These are phyloP conservation scores for Ophraella communa DNA, from an alignment of 2,888 invertebrate species.

Conservation along the genomic window DNA sequence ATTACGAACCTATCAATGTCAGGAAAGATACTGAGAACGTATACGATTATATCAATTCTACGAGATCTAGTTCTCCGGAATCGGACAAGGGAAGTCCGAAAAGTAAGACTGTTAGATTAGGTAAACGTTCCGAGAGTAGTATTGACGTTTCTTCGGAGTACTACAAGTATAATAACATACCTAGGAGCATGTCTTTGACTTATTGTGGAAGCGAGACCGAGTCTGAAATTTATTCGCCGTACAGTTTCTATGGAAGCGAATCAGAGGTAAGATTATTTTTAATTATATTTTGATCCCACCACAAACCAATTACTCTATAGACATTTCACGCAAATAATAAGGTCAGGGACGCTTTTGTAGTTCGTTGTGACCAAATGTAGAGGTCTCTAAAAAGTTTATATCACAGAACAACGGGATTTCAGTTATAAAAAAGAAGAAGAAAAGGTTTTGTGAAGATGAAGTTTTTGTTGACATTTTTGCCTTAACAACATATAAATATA, in stretches of 20 bases:
- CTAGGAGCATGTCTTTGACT: constrained; percentile 73
- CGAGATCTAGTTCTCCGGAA: constrained; percentile 72
- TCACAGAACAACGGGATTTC: no score
- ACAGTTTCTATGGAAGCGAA: constrained; percentile 75
- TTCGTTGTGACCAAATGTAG: no score
- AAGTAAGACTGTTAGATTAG: constrained; percentile 53
- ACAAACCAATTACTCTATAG: no score
- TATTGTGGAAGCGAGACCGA: constrained; percentile 86
- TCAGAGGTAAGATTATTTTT: constrained; percentile 59
- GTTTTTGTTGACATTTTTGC: no score
- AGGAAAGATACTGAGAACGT: constrained; percentile 63
- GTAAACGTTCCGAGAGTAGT: constrained; percentile 63
- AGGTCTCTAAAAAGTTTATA: no score
- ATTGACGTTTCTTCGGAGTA: constrained; percentile 64
- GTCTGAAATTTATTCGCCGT: constrained; percentile 83
- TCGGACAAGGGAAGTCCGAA: constrained; percentile 63
- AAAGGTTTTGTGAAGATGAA: no score
- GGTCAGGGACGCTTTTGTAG: no score
- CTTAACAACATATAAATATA: no score
- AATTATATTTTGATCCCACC: background rate
- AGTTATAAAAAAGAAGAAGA: no score
- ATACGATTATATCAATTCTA: constrained; percentile 70
- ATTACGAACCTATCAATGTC: constrained; percentile 53
- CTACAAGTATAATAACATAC: constrained; percentile 67
- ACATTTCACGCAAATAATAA: no score